These are phyloP conservation scores for Tridacna gigas DNA, from an alignment of 2,888 invertebrate species.

Conservation along the genomic window DNA sequence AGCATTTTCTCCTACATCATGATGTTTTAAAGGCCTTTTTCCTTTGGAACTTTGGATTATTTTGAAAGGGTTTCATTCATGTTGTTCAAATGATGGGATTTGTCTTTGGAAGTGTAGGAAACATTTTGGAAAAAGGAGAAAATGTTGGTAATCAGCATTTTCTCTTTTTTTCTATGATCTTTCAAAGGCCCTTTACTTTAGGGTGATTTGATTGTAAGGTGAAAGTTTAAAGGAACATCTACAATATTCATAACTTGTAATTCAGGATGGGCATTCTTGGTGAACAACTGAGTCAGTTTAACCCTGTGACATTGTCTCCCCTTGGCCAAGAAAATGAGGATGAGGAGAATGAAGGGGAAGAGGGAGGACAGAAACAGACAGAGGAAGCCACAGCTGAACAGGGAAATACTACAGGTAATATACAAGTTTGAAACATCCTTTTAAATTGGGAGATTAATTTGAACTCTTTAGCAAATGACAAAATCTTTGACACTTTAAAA, in stretches of 20 bases:
- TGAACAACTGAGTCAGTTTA: constrained; percentile 78
- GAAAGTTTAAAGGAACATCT: neutral
- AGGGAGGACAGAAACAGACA: constrained; percentile 66
- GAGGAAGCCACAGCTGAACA: constrained; percentile 29
- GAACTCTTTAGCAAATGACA: too few relatives aligned
- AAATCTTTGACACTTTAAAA: too few relatives aligned
- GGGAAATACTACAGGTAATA: constrained; percentile 8
- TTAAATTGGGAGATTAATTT: too few relatives aligned
- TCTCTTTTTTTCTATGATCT: neutral
- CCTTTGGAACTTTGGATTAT: too few relatives aligned
- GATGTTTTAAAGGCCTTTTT: too few relatives aligned
- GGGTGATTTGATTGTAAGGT: neutral
- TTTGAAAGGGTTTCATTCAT: too few relatives aligned
- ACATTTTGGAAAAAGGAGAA: neutral
- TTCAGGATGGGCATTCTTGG: constrained; percentile 82
- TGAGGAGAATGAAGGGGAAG: constrained; percentile 76
- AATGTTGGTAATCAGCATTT: neutral
- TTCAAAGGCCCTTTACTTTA: neutral
- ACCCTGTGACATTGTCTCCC: constrained; percentile 79
- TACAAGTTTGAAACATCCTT: neutral
- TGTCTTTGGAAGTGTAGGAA: neutral
- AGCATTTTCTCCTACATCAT: neutral
- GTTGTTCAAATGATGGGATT: too few relatives aligned
- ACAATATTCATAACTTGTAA: neutral
- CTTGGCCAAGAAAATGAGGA: constrained; percentile 82